These are phyloP conservation scores for Diaprepes abbreviatus DNA, from an alignment of 2,888 invertebrate genomes.

Conservation along the genomic window DNA sequence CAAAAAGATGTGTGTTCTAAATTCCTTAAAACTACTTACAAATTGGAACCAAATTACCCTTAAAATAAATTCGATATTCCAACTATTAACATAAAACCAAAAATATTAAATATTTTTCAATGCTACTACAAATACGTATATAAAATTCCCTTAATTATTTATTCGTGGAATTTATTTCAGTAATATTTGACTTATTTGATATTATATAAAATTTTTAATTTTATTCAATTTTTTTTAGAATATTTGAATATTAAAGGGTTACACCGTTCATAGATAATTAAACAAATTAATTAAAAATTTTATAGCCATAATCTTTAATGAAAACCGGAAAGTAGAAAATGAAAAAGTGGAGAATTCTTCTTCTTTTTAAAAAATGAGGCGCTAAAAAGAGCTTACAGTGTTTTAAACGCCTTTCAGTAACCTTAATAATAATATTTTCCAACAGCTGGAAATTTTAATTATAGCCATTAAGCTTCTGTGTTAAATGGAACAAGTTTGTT, in stretches of 20 bases:
- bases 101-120: no score
- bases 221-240: neutral
- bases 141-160: no score
- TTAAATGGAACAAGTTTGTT: slow-evolving; percentile 62
- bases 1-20: no score
- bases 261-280: slow-evolving; percentile 1
- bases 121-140: no score
- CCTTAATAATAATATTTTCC: slow-evolving; percentile 21
- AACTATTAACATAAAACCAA: no score
- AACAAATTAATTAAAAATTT: slow-evolving; percentile 13
- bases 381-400: slow-evolving; percentile 16
- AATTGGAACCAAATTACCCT: no score
- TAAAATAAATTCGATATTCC: no score
- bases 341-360: slow-evolving; percentile 15
- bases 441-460: slow-evolving; percentile 60
- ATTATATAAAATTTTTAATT: no score
- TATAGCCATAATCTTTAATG: slow-evolving; percentile 4
- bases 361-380: slow-evolving; percentile 15
- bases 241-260: neutral
- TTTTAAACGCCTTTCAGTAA: slow-evolving; percentile 21
- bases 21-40: no score
- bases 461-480: slow-evolving; percentile 61
- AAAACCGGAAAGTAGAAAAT: slow-evolving; percentile 6
- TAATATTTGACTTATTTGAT: no score
- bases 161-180: no score